A percentile compares a stretch with the other conserved stretches of the same genome.
phyloP scores from a whole-genome alignment of 2,888 invertebrate genomes.

The Nemurella pictetii region DNA sequence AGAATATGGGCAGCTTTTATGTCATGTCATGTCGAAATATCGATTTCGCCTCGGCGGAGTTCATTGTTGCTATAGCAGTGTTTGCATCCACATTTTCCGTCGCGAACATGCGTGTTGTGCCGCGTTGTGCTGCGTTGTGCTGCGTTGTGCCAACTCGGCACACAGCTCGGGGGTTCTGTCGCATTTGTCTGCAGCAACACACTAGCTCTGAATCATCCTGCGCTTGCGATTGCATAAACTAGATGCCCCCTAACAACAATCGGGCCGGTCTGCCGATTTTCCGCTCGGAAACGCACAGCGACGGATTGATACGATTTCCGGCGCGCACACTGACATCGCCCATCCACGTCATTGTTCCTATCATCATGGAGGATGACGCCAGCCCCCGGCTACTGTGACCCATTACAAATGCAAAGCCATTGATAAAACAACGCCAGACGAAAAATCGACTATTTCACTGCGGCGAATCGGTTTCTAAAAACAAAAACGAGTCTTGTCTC shows the following conservation, averaged over 20 bases:
- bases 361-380: not conserved
- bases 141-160: too few species aligned
- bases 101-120: not conserved
- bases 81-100: too few species aligned
- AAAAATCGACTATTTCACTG: not conserved
- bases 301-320: not conserved
- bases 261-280: not conserved
- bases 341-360: not conserved
- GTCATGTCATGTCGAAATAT: not conserved
- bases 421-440: not conserved
- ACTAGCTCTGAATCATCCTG: too few species aligned
- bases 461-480: not conserved
- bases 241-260: too few species aligned
- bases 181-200: too few species aligned
- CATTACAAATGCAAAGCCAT: not conserved
- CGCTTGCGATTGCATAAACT: too few species aligned
- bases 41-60: not conserved
- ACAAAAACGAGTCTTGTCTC: not conserved
- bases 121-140: not conserved
- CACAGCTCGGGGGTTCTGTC: too few species aligned
- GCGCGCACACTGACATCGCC: not conserved
- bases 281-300: not conserved
- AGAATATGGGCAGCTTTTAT: not conserved
- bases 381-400: not conserved
- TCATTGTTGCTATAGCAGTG: not conserved